These are phyloP conservation scores for Plagodis pulveraria DNA, from an alignment of 2,888 invertebrate species.

Conservation along the genomic window DNA sequence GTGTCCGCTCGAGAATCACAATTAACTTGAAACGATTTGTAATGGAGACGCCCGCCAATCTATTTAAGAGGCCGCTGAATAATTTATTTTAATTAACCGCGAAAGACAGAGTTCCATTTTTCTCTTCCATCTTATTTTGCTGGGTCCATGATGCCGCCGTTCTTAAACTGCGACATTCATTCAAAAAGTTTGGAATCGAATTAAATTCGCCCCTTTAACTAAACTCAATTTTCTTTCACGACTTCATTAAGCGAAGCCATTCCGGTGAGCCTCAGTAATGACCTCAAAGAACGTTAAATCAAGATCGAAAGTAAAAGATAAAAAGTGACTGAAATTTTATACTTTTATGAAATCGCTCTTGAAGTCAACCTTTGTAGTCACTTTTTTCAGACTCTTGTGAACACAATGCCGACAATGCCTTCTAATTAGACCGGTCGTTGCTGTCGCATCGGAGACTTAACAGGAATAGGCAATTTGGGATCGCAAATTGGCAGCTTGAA, in stretches of 20 bases:
- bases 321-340: constrained; percentile 78
- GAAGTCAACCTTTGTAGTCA: constrained; percentile 62
- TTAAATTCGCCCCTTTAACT: constrained; percentile 83
- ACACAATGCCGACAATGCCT: constrained; percentile 47
- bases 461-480: constrained; percentile 31
- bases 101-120: constrained; percentile 71
- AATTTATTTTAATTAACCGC: constrained; percentile 80
- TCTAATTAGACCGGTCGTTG: constrained; percentile 49
- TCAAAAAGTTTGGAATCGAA: constrained; percentile 82
- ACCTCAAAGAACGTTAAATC: constrained; percentile 82
- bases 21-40: constrained; percentile 67
- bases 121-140: constrained; percentile 72
- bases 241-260: constrained; percentile 82
- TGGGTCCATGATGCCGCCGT: constrained; percentile 62
- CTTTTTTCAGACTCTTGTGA: constrained; percentile 49
- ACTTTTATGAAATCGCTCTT: constrained; percentile 73
- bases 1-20: constrained; percentile 45
- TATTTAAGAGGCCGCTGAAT: constrained; percentile 70
- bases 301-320: constrained; percentile 78
- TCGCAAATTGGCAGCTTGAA: constrained; percentile 22
- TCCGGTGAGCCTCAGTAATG: constrained; percentile 82
- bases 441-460: constrained; percentile 39
- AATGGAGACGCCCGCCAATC: constrained; percentile 64
- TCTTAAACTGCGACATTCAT: constrained; percentile 76
- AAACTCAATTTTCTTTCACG: constrained; percentile 83